Evolutionary conservation across 2,113 vertebrate species (phyloP).

Genomic region (Picathartes gymnocephalus): DNA sequence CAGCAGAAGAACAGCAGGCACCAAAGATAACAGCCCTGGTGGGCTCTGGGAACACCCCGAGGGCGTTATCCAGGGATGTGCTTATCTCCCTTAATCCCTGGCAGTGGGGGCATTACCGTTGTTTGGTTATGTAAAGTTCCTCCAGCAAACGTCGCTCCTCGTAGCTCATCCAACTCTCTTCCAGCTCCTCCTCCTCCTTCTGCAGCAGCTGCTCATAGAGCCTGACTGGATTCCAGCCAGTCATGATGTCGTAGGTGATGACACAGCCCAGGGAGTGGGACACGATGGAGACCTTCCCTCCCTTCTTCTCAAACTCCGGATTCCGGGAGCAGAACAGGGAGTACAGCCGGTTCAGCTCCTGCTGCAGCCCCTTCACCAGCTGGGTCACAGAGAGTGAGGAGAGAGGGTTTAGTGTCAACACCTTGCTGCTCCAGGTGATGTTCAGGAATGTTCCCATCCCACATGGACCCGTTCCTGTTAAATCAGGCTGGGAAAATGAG

Average conservation of each 20-base stretch:
- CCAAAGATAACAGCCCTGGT: background rate
- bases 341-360: constrained; percentile 94
- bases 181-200: constrained; percentile 83
- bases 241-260: constrained; percentile 98
- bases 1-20: background rate
- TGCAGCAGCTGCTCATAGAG: constrained; percentile 89
- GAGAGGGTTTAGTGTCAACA: background rate
- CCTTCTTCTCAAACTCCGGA: constrained; percentile 88
- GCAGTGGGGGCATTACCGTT: constrained; percentile 70
- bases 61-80: background rate
- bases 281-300: constrained; percentile 95
- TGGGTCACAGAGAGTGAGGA: constrained; percentile 32
- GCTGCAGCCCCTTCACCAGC: constrained; percentile 95
- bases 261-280: constrained; percentile 97
- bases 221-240: constrained; percentile 92
- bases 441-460: background rate
- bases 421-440: background rate
- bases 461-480: background rate
- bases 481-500: background rate
- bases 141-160: constrained; percentile 86
- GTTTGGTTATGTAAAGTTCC: constrained; percentile 83
- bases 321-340: constrained; percentile 96
- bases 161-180: constrained; percentile 81
- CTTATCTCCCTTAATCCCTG: background rate
- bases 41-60: background rate